Evolutionary conservation across 2,797 vertebrate species (phyloP).

Genomic region (Rhincodon typus): DNA sequence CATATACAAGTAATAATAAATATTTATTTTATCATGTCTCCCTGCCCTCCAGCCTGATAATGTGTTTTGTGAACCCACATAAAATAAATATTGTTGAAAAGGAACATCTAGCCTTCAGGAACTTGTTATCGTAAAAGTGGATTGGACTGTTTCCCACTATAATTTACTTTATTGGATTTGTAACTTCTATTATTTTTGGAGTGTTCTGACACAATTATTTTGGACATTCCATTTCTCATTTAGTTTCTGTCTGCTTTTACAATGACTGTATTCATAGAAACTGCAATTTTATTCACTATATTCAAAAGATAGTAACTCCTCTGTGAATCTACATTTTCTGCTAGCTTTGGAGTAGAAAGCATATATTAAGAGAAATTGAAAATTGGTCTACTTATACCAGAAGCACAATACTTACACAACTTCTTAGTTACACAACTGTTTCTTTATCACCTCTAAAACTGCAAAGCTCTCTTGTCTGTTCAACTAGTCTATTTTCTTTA

Average conservation of each 20-base stretch:
- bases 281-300: neutral
- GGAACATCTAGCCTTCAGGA: neutral
- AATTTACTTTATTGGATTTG: neutral
- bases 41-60: neutral
- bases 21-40: neutral
- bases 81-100: neutral
- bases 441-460: neutral
- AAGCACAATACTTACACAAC: neutral
- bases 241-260: neutral
- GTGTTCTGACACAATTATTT: neutral
- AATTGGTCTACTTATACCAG: too few species aligned
- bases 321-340: neutral
- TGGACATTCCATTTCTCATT: neutral
- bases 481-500: neutral
- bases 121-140: neutral
- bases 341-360: too few species aligned
- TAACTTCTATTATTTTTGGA: neutral
- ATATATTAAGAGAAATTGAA: too few species aligned
- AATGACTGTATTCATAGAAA: neutral
- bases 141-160: neutral
- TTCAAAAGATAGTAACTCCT: neutral
- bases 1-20: neutral
- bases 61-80: neutral
- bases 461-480: neutral
- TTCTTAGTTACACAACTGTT: neutral